Conservation (phyloP, 2,888 invertebrate species). For the Sphaerophoria rueppellii region DNA sequence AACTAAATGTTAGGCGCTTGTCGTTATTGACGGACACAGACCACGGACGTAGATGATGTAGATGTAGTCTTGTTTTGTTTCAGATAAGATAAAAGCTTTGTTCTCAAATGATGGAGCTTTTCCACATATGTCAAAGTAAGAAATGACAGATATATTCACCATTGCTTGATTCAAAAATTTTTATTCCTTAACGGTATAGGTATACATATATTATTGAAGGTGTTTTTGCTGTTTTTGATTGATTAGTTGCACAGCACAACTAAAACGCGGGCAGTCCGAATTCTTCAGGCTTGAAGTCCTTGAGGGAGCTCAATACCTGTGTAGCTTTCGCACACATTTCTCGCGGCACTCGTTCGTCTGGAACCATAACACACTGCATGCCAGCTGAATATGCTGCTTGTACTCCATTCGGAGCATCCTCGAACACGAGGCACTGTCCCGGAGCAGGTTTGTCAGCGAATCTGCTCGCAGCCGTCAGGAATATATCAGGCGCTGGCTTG, state of each 20-base stretch:
- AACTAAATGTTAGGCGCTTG: slow-evolving; percentile 8
- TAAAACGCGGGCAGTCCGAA: slow-evolving; percentile 91
- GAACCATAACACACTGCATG: slow-evolving; percentile 94
- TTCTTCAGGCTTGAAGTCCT: slow-evolving; percentile 90
- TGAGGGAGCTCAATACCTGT: slow-evolving; percentile 87
- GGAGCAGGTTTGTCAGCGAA: slow-evolving; percentile 87
- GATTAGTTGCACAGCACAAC: too few relatives aligned
- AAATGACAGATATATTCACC: not conserved
- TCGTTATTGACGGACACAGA: slow-evolving; percentile 1
- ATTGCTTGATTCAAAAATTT: not conserved
- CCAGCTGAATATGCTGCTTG: slow-evolving; percentile 89
- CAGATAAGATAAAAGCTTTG: not conserved
- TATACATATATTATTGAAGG: too few relatives aligned
- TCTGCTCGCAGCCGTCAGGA: slow-evolving; percentile 88
- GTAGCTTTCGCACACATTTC: slow-evolving; percentile 85
- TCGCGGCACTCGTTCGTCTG: slow-evolving; percentile 84
- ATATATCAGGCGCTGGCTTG: slow-evolving; percentile 95
- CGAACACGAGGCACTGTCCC: slow-evolving; percentile 90
- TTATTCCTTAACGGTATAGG: too few relatives aligned
- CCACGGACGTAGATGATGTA: slow-evolving; percentile 33
- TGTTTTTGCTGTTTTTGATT: too few relatives aligned
- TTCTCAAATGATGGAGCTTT: slow-evolving; percentile 23
- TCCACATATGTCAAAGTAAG: not conserved
- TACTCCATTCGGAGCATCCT: slow-evolving; percentile 96
- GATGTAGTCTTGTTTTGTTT: slow-evolving; percentile 29